Evolutionary conservation across 1,140 invertebrate genomes (phyloP), one percentile per base, ranked within the genome.

Genomic region (Drosophila lacertosa): DNA sequence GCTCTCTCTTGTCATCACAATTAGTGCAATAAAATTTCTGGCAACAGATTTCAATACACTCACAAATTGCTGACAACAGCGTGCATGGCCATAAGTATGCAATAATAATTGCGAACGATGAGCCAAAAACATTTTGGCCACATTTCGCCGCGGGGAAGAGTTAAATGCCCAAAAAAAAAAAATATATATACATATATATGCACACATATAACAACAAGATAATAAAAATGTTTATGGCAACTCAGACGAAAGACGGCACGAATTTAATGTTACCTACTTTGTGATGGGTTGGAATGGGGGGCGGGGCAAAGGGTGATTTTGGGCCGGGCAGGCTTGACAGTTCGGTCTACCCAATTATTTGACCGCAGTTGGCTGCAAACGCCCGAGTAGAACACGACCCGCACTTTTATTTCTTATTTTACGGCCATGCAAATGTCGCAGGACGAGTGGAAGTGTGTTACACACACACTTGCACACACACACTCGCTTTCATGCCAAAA

Each of bases 41-140:
- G 11, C 50, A 37, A 33, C 50, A 55, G 20, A 55, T 55, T 33
- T 18, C 10, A 9, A 6, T 20, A 11, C 16, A 1, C 26, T 40
- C 18, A 1, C 6, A 29, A 29, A 47, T 16, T 39, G 24, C 4
- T 33, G 18, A 32, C 11, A 51, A 9, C 22, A 20, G 16, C 29
- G 4, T 47, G 2, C 26, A 48, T 15, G 15, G 2, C 39, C 22
- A 64, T 82, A 82, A 81, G 78, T 82, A 77, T 68, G 74, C 69
- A 45, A 82, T 81, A 81, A 81, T 81, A 82, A 81, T 82, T 81
- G 78, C 78, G 77, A 77, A 82, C 78, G 74, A 82, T 74, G 75
- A 39, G 29, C 7, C 18, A 39, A 33, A 57, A 20, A 48, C 22
- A 66, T 48, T 13, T 15, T 16, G 26, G 7, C 16, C 18, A 26